These are phyloP conservation scores for Thalassophryne amazonica DNA, from an alignment of 2,797 vertebrate genomes.

Conservation along the genomic window DNA sequence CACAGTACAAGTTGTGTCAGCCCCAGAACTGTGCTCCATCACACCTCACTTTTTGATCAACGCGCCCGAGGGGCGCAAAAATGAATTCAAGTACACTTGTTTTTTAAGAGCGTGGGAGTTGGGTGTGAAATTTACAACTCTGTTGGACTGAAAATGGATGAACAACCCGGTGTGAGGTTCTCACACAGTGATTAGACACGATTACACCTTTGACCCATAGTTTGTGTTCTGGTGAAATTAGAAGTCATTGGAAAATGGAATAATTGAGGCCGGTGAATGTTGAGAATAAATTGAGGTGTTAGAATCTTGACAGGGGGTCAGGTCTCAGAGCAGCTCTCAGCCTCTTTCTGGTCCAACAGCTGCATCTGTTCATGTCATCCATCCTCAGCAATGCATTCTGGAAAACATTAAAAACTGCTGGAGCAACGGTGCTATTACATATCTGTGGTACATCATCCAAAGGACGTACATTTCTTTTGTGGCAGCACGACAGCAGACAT, in stretches of 20 bases:
- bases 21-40: too few relatives aligned
- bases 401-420: conserved; percentile 3
- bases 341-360: conserved; percentile 33
- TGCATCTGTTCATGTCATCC: conserved; percentile 37
- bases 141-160: too few relatives aligned
- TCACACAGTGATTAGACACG: background rate
- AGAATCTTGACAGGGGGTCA: conserved; percentile 30
- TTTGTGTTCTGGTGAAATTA: conserved; percentile 9
- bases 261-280: conserved; percentile 4
- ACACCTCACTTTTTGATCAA: too few relatives aligned
- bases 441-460: background rate
- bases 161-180: too few relatives aligned
- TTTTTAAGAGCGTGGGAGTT: background rate
- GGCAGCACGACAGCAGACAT: background rate
- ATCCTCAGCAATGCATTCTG: conserved; percentile 7
- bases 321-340: conserved; percentile 31
- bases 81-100: too few relatives aligned
- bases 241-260: conserved; percentile 13
- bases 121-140: background rate
- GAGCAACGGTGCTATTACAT: background rate
- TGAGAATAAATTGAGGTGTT: conserved; percentile 41
- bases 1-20: too few relatives aligned
- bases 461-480: background rate
- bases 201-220: background rate
- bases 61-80: too few relatives aligned